Conservation (phyloP, 92 coral and sea anemone species). For the Porites lobata region DNA sequence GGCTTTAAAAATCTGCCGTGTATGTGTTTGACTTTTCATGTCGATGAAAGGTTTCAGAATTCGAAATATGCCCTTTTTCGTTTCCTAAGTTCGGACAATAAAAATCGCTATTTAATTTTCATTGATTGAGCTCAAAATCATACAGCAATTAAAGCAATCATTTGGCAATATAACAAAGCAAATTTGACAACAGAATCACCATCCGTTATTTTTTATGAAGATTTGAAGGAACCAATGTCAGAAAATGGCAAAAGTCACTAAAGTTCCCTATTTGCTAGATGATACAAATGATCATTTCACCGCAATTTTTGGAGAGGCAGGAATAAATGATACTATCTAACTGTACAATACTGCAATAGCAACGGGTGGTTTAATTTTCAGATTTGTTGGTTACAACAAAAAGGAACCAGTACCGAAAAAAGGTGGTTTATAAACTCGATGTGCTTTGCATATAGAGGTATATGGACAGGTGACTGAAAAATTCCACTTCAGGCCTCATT, state of each 20-base stretch:
- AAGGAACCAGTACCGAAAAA: neutral
- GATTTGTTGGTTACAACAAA: neutral
- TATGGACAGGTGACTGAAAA: conserved; percentile 12
- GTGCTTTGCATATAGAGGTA: neutral
- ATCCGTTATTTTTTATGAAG: conserved; percentile 16
- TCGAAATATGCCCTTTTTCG: neutral
- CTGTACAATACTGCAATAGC: neutral
- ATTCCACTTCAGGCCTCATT: neutral
- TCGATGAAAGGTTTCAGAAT: neutral
- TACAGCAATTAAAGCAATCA: neutral
- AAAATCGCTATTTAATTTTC: neutral
- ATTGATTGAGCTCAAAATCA: conserved; percentile 5
- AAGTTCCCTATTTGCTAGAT: conserved; percentile 16
- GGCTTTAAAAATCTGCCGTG: neutral
- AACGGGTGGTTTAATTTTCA: neutral
- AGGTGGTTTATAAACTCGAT: neutral
- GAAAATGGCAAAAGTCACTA: neutral
- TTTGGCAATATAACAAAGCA: conserved; percentile 12
- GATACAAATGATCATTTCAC: neutral
- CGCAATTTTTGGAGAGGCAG: neutral
- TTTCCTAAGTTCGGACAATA: neutral
- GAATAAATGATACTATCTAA: neutral
- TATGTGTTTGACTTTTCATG: conserved; percentile 3
- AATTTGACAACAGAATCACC: conserved; percentile 13
- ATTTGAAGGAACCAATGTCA: conserved; percentile 10